Conservation (phyloP, 1,140 invertebrate genomes). For the Galleria mellonella region DNA sequence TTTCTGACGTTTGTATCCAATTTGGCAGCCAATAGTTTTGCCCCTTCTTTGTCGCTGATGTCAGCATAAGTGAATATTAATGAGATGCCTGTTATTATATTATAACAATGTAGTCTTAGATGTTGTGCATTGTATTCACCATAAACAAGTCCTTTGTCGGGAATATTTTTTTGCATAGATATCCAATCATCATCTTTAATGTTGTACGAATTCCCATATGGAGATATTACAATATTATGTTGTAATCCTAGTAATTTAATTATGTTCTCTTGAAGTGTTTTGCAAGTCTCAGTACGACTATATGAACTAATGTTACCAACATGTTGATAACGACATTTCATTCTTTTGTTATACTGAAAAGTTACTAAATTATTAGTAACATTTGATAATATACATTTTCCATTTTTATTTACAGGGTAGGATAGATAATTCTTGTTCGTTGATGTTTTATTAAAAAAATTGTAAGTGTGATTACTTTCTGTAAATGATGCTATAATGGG, state of each 20-base stretch:
- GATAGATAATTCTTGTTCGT: slow-evolving; percentile 14
- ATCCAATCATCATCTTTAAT: slow-evolving; percentile 40
- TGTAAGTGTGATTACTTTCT: slow-evolving; percentile 36
- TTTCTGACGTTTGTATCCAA: slow-evolving; percentile 23
- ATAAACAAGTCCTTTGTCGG: slow-evolving; percentile 17
- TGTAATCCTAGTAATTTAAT: slow-evolving; percentile 23
- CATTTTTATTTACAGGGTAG: slow-evolving; percentile 35
- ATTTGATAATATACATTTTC: slow-evolving; percentile 31
- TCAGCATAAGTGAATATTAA: slow-evolving; percentile 37
- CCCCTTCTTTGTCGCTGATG: slow-evolving; percentile 16
- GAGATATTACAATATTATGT: slow-evolving; percentile 31
- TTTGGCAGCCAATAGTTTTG: slow-evolving; percentile 35
- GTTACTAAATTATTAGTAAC: slow-evolving; percentile 24
- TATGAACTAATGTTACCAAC: slow-evolving; percentile 7
- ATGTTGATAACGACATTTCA: slow-evolving; percentile 35
- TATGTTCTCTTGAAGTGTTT: slow-evolving; percentile 35
- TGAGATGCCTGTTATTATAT: slow-evolving; percentile 34
- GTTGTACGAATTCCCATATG: slow-evolving; percentile 39
- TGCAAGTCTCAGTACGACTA: slow-evolving; percentile 32
- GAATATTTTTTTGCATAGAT: slow-evolving; percentile 9
- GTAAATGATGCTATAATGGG: slow-evolving; percentile 38
- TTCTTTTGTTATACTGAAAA: slow-evolving; percentile 48
- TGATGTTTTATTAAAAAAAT: slow-evolving; percentile 36
- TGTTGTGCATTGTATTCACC: slow-evolving; percentile 28
- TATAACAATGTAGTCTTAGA: slow-evolving; percentile 35